Base-by-base conservation (phyloP, 2,888 invertebrate genomes). In the Calephelis perditalis region DNA sequence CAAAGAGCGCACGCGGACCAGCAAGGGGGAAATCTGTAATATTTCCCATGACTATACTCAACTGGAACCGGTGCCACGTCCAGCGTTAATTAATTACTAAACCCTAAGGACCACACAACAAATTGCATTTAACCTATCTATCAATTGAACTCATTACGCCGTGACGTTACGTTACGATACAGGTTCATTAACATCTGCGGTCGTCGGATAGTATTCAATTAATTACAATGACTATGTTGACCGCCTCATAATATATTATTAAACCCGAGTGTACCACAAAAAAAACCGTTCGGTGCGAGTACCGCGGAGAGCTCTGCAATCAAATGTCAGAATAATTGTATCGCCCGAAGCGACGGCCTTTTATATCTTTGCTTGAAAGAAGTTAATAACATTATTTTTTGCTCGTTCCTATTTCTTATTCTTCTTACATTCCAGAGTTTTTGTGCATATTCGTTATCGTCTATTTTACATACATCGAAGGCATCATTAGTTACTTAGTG, bases 281-380 rank as follows among this genome's bases (percentile, higher is more conserved):
- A n/a, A 15, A 77, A 75, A 40, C 6, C 8, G 40, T n/a, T 46
- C 10, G 36, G 10, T 56, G 40, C 46, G 63, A 68, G 62, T 49
- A 62, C 49, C 57, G 47, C 55, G 58, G 63, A 66, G 62, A 71
- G 70, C 70, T 73, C 70, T 56, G 56, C 43, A 44, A 56, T 57
- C 45, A 45, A 46, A 45, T 26, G 69, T 73, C 60, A 71, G 70
- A 74, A 78, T 81, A 80, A 84, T 81, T 82, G 76, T 80, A 81
- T 76, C 71, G 75, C 78, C 72, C 67, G 68, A 67, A 74, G 74
- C 76, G 66, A 74, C 62, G 63, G 66, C 68, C 65, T 67, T 68
- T 72, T 68, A 71, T 73, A 76, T 67, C 69, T n/a, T 73, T 70
- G 69, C 67, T 75, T 74, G 73, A 67, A 56, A 52, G 26, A 56